Base-by-base conservation (phyloP, 2,797 vertebrate species). In the Lates japonicus region DNA sequence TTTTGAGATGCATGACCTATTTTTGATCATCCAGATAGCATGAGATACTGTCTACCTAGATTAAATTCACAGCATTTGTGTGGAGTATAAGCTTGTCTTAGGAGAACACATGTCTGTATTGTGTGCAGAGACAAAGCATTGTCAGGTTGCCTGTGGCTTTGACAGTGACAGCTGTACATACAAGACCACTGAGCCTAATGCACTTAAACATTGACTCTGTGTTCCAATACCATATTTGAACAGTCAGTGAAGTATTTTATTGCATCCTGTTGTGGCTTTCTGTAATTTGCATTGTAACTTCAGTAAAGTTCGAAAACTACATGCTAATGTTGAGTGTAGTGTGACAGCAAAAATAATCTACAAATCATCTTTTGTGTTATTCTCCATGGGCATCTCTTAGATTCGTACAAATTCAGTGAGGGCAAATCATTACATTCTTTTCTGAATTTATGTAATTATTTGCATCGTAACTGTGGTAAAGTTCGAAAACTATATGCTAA, bases 1-100 rank as follows among this genome's bases (percentile, higher is more conserved):
- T 94, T 95, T 91, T 91, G 90, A 94, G 93, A 95, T 87, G 87
- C 89, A 89, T 95, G 95, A 95, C 95, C 95, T 94, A 95, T 95
- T 95, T 96, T 93, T 91, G 92, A 95, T 94, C 93, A 66, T 92
- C 90, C 93, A 90, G 93, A 96, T 95, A 93, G 89, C 89, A 92
- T 84, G 92, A 90, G 94, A 95, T 93, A 94, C 91, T 87, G 92
- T 94, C 93, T 93, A 92, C 89, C 91, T 93, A 94, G 94, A 95
- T 95, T 92, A 94, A 94, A 94, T 88, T 91, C 87, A 73, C 88
- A 70, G 89, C 80, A 82, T 93, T 93, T 93, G 91, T 89, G 89
- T 88, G 78, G 87, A 83, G 89, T 93, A 85, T 94, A 94, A 94
- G 93, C 93, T 94, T 90, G 94, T 94, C 92, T 95, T 94, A 95